phyloP scores from a whole-genome alignment of 2,113 vertebrate species.

The Ophthalmolycus amberensis region DNA sequence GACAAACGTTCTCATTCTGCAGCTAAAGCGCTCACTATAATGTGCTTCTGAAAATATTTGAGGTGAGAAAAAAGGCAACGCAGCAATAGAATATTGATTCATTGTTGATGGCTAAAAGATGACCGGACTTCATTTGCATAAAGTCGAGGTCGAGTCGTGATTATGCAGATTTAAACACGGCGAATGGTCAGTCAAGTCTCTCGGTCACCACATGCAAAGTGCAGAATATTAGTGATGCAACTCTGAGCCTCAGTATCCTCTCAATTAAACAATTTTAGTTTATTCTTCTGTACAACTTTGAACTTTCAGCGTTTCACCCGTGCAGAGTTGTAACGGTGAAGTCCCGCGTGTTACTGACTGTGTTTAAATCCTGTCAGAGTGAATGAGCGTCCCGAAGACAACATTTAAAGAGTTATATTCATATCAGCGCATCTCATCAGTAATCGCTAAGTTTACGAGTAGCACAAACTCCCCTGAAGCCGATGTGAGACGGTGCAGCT shows the following conservation, averaged over 20 bases:
- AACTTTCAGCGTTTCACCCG: background rate
- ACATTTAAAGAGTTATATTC: conserved; percentile 5
- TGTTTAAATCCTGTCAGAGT: background rate
- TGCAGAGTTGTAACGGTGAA: background rate
- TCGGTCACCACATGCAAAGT: background rate
- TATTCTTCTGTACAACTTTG: background rate
- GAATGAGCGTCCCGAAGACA: background rate
- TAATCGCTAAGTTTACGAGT: conserved; percentile 12
- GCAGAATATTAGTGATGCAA: background rate
- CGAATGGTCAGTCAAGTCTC: too few relatives aligned
- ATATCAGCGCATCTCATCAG: conserved; percentile 17
- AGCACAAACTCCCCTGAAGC: conserved; percentile 19
- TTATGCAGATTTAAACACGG: too few relatives aligned
- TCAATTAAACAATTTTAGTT: background rate
- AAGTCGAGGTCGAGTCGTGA: too few relatives aligned
- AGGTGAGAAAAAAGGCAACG: too few relatives aligned
- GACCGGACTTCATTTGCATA: too few relatives aligned
- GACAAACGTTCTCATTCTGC: too few relatives aligned
- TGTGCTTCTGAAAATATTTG: too few relatives aligned
- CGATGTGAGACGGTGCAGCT: conserved; percentile 27
- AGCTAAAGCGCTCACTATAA: too few relatives aligned
- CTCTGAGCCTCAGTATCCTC: background rate
- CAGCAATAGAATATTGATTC: too few relatives aligned
- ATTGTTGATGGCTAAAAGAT: too few relatives aligned
- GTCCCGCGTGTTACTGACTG: background rate